Evolutionary conservation across 2,113 vertebrate species (phyloP), one percentile per base, ranked within the genome.

Genomic region (Blennius ocellaris): DNA sequence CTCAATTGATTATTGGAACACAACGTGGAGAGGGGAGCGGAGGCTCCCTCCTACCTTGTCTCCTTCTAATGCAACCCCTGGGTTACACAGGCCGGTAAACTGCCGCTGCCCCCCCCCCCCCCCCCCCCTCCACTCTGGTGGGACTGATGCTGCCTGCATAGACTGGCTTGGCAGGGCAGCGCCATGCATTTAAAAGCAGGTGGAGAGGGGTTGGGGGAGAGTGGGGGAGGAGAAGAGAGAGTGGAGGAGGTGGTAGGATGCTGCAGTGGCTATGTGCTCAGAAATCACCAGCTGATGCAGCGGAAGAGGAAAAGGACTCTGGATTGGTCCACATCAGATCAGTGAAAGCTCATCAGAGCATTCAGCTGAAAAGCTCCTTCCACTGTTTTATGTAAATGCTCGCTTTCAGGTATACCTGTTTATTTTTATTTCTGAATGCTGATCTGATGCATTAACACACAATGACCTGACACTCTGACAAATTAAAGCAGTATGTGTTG

Each of bases 251-350:
- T 50, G 63, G 88, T 92, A 93, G 88, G 89, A 90, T 95, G 95
- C 93, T 95, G 96, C 95, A 95, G 92, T 93, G 94, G 89, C 62
- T 65, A 83, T 95, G 92, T 90, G 91, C 94, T 93, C 89, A 93
- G 90, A 93, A 93, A 95, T 93, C 93, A 92, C 89, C 92, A 92
- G 92, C 93, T 94, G 89, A 91, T 93, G 87, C 94, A 94, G 91
- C 90, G 94, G 90, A 93, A 95, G 92, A 93, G 78, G 40, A 86
- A 30, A 81, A 73, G 80, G 75, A 74, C 55, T 71, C 56, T 45
- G 71, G 80, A 81, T 83, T 69, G 68, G 82, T 82, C 80, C 85
- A 78, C 72, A 80, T 67, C 80, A 74, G 76, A 82, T 72, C 66
- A 69, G 79, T 52, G 80, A 65, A 79, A 56, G 71, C 80, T 75